phyloP scores from a whole-genome alignment of 2,888 invertebrate species.

The Acleris literana region DNA sequence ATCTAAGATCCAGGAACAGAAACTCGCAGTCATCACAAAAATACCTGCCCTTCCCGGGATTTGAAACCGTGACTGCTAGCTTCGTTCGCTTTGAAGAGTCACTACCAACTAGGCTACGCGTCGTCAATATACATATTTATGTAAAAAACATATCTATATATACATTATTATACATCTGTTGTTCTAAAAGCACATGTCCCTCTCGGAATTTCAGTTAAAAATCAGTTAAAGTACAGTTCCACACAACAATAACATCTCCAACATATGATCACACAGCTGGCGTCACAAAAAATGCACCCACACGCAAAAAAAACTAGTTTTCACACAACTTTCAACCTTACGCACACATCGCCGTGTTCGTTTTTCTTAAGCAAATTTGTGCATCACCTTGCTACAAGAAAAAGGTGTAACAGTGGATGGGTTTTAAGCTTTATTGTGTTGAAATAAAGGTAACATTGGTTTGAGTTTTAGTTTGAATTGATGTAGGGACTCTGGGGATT shows the following conservation, averaged over 20 bases:
- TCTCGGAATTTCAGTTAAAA: conserved; percentile 55
- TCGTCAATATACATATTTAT: too few species aligned
- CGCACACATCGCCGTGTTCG: neutral
- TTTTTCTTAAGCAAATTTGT: neutral
- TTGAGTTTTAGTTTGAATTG: neutral
- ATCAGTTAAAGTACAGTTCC: conserved; percentile 75
- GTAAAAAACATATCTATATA: too few species aligned
- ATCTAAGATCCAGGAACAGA: too few species aligned
- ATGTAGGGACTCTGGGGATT: neutral
- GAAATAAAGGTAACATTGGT: neutral
- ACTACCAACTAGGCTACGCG: too few species aligned
- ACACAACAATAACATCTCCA: conserved; percentile 47
- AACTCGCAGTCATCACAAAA: too few species aligned
- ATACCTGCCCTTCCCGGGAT: too few species aligned
- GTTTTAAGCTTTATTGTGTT: neutral
- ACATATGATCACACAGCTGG: conserved; percentile 78
- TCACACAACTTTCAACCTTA: conserved; percentile 35
- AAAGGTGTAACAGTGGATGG: neutral
- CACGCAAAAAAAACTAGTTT: conserved; percentile 48
- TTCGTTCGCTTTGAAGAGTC: too few species aligned
- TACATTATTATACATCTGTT: too few species aligned
- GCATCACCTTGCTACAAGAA: conserved; percentile 15
- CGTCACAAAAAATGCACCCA: conserved; percentile 39
- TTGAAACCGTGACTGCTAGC: too few species aligned
- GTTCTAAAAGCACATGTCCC: conserved; percentile 9